Evolutionary conservation across 1,140 invertebrate species (phyloP).

Genomic region (Cydia splendana): DNA sequence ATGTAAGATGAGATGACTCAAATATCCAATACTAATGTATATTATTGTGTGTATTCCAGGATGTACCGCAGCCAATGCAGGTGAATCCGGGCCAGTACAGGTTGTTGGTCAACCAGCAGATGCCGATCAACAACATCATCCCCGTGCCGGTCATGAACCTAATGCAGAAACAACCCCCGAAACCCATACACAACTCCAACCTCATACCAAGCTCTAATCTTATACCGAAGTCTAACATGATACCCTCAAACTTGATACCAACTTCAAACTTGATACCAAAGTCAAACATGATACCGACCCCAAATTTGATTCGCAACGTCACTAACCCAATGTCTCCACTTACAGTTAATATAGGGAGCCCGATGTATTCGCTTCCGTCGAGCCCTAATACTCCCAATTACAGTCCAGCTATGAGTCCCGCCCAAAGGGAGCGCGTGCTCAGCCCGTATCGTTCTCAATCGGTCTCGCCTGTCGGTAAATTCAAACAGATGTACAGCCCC

Average conservation of each 20-base stretch:
- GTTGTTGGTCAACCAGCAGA: slow-evolving; percentile 50
- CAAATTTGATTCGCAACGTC: slow-evolving; percentile 33
- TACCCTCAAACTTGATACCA: slow-evolving; percentile 33
- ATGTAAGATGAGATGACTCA: background rate
- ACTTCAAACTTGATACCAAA: slow-evolving; percentile 22
- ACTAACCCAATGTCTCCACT: slow-evolving; percentile 63
- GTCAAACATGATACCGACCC: slow-evolving; percentile 14
- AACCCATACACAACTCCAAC: slow-evolving; percentile 11
- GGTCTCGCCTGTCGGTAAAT: slow-evolving; percentile 63
- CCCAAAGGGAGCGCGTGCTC: slow-evolving; percentile 58
- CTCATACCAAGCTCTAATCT: slow-evolving; percentile 15
- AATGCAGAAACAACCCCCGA: slow-evolving; percentile 51
- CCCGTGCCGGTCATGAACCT: slow-evolving; percentile 66
- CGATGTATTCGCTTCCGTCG: slow-evolving; percentile 66
- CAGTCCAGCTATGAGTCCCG: slow-evolving; percentile 65
- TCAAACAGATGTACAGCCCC: slow-evolving; percentile 62
- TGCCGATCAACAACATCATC: slow-evolving; percentile 48
- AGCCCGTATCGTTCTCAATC: slow-evolving; percentile 70
- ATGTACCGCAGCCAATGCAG: slow-evolving; percentile 49
- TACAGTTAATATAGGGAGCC: slow-evolving; percentile 61
- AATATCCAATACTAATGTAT: slow-evolving; percentile 39
- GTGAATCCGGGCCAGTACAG: slow-evolving; percentile 41
- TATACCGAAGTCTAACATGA: background rate
- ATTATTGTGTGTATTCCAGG: slow-evolving; percentile 56
- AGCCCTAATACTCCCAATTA: slow-evolving; percentile 62